A percentile compares a stretch with the other conserved stretches of the same genome.
These are phyloP conservation scores for Tachina grossa DNA, from an alignment of 2,888 invertebrate species.

Conservation along the genomic window DNA sequence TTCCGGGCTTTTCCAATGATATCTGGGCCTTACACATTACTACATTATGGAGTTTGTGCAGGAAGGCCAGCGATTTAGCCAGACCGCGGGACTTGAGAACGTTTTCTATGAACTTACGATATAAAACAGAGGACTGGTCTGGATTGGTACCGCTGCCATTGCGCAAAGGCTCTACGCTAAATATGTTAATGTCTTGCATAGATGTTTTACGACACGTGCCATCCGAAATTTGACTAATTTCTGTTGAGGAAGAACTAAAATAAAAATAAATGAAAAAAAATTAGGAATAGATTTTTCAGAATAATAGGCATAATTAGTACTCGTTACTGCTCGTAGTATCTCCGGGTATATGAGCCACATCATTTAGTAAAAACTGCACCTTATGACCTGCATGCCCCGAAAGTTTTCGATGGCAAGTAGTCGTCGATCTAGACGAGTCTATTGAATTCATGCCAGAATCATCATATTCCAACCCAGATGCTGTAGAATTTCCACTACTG, in stretches of 20 bases:
- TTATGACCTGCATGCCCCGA: constrained; percentile 76
- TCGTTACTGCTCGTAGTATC: constrained; percentile 82
- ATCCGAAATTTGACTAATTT: constrained; percentile 79
- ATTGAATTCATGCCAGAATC: constrained; percentile 80
- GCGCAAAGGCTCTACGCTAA: constrained; percentile 84
- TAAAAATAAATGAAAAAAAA: constrained; percentile 14
- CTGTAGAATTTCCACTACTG: constrained; percentile 78
- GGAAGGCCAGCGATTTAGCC: constrained; percentile 90
- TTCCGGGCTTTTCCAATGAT: constrained; percentile 86
- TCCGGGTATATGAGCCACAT: constrained; percentile 78
- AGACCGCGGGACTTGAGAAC: constrained; percentile 94
- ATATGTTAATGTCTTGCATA: constrained; percentile 83
- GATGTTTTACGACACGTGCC: constrained; percentile 77
- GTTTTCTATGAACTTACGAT: constrained; percentile 92
- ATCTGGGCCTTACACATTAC: constrained; percentile 88
- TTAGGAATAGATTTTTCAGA: background rate
- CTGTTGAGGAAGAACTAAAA: constrained; percentile 80
- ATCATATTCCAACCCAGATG: constrained; percentile 81
- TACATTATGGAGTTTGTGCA: constrained; percentile 88
- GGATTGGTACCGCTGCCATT: constrained; percentile 84
- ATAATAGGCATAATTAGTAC: constrained; percentile 73
- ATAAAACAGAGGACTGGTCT: constrained; percentile 84
- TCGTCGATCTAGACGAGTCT: constrained; percentile 77
- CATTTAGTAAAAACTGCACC: constrained; percentile 82
- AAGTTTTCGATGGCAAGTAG: constrained; percentile 69